Evolutionary conservation across 1,140 invertebrate genomes (phyloP).

Genomic region (Yoshiicerus persimilis): DNA sequence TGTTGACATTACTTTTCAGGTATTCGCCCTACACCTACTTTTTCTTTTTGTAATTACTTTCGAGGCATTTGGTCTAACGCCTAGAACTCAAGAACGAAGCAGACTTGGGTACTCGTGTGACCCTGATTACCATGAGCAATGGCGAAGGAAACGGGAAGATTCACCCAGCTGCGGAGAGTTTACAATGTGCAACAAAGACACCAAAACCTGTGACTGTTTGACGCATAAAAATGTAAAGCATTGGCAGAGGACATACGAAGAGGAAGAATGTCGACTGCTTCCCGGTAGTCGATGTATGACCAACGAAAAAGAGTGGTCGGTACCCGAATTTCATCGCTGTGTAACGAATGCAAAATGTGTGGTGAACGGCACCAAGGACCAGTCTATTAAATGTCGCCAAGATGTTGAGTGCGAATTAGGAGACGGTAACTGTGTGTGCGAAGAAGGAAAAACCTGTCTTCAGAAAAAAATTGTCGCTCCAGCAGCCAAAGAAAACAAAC

Average conservation of each 20-base stretch:
- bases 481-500: no score
- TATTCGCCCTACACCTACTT: no score
- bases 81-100: no score
- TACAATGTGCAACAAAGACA: neutral
- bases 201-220: neutral
- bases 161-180: no score
- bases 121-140: no score
- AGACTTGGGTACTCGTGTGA: no score
- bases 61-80: no score
- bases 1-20: no score
- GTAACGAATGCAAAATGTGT: neutral
- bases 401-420: neutral
- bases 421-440: neutral
- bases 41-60: no score
- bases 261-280: neutral
- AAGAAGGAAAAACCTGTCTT: neutral
- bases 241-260: neutral
- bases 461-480: neutral
- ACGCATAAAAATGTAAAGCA: neutral
- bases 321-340: neutral
- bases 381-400: accelerated
- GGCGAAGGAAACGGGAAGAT: no score
- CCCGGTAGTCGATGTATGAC: neutral
- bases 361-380: neutral
- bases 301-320: neutral